These are phyloP conservation scores for Platerodrilus igneus DNA, from an alignment of 2,888 invertebrate species.

Conservation along the genomic window DNA sequence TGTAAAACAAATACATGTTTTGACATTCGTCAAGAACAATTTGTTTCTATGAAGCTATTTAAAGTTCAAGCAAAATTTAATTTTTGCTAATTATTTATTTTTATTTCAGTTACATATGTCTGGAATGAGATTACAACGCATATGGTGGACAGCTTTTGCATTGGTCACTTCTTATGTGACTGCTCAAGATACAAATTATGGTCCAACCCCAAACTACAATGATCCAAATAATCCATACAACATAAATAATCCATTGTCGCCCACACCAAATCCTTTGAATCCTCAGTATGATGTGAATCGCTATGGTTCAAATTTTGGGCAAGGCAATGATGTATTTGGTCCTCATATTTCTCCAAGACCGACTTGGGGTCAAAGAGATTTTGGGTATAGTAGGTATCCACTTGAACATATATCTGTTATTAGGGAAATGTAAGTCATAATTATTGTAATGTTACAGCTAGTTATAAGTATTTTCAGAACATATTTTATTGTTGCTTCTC, in stretches of 20 bases:
- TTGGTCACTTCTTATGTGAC: conserved; percentile 29
- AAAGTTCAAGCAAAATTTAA: too few relatives aligned
- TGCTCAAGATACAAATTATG: conserved; percentile 33
- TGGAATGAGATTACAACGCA: conserved; percentile 31
- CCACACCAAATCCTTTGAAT: not conserved
- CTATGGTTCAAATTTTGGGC: conserved; percentile 6
- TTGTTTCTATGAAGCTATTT: too few relatives aligned
- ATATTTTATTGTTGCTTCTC: conserved; percentile 89
- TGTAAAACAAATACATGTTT: too few relatives aligned
- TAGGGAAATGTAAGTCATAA: conserved; percentile 39
- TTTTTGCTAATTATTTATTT: too few relatives aligned
- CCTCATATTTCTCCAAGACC: conserved; percentile 13
- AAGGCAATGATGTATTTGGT: conserved; percentile 10
- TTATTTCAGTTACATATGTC: conserved; percentile 13
- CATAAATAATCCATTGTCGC: conserved; percentile 10
- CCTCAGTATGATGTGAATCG: conserved; percentile 7
- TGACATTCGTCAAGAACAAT: too few relatives aligned
- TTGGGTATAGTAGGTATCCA: conserved; percentile 18
- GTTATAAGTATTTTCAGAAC: conserved; percentile 58
- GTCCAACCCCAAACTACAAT: conserved; percentile 25
- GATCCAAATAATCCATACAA: conserved; percentile 27
- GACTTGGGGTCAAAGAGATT: conserved; percentile 14
- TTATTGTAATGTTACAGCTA: not conserved
- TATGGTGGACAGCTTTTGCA: conserved; percentile 28
- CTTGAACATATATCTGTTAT: conserved; percentile 35